Evolutionary conservation across 2,888 invertebrate species (phyloP).

Genomic region (Mythimna pallens): DNA sequence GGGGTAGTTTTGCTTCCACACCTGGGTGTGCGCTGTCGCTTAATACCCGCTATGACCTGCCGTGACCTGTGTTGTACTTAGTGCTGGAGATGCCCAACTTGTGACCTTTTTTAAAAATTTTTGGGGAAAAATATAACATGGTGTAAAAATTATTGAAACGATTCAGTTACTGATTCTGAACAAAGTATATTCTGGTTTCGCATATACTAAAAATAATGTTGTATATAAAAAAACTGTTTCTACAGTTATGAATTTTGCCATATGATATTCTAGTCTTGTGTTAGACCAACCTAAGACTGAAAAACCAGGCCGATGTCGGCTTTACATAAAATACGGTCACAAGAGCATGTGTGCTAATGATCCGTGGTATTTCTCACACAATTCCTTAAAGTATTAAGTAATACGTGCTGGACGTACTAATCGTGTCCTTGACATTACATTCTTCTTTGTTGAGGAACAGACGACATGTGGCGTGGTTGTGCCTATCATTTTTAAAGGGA

Average conservation of each 20-base stretch:
- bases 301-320: neutral
- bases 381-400: slow-evolving; percentile 31
- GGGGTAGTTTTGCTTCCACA: too few species aligned
- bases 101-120: too few species aligned
- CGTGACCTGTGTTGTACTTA: too few species aligned
- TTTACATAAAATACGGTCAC: slow-evolving; percentile 10
- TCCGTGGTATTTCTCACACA: slow-evolving; percentile 3
- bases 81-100: too few species aligned
- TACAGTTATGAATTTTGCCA: neutral
- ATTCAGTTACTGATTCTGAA: too few species aligned
- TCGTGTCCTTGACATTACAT: slow-evolving; percentile 28
- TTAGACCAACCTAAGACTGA: neutral
- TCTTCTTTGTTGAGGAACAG: neutral
- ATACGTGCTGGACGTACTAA: slow-evolving; percentile 28
- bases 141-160: too few species aligned
- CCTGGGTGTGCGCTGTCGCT: too few species aligned
- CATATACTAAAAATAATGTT: too few species aligned
- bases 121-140: too few species aligned
- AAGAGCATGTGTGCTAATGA: slow-evolving; percentile 1
- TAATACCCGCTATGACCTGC: too few species aligned
- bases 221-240: too few species aligned
- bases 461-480: neutral
- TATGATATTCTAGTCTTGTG: neutral
- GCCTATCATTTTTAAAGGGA: neutral
- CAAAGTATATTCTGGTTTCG: too few species aligned